phyloP scores from a whole-genome alignment of 1,140 invertebrate species.

The Drosophila kohkoa region DNA sequence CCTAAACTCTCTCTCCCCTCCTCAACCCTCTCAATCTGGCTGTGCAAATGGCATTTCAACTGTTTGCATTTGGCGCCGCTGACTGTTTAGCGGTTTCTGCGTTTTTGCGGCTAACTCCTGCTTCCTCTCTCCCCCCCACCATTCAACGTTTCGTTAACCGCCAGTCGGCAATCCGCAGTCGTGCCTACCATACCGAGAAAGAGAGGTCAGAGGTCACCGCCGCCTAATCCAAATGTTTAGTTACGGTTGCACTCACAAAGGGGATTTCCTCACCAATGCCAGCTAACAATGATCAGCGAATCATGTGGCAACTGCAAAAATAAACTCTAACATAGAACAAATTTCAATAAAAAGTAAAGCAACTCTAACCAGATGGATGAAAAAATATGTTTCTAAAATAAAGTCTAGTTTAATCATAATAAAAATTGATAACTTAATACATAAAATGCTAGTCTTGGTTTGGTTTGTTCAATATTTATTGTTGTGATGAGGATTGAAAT shows the following conservation, averaged over 20 bases:
- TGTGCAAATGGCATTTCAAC: conserved; percentile 63
- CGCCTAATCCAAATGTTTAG: conserved; percentile 77
- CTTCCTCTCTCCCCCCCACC: background rate
- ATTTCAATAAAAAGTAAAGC: no score
- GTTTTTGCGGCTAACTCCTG: conserved; percentile 45
- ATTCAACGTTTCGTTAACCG: background rate
- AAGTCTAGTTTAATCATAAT: no score
- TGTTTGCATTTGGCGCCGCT: conserved; percentile 63
- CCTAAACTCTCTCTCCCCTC: background rate
- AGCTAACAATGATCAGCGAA: background rate
- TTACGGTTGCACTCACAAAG: conserved; percentile 44
- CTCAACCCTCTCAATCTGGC: background rate
- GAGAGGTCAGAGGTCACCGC: conserved; percentile 11
- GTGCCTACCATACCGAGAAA: background rate
- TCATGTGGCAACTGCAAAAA: background rate
- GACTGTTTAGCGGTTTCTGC: conserved; percentile 68
- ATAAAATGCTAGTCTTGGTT: no score
- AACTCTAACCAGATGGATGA: no score
- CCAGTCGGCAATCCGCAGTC: background rate
- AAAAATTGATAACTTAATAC: no score
- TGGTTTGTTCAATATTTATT: no score
- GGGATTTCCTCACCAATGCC: background rate
- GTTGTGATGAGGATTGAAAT: no score
- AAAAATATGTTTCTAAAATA: no score
- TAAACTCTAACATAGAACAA: no score